Base-by-base conservation (phyloP, 1,140 invertebrate genomes). In the Gonatopus flavifemur region DNA sequence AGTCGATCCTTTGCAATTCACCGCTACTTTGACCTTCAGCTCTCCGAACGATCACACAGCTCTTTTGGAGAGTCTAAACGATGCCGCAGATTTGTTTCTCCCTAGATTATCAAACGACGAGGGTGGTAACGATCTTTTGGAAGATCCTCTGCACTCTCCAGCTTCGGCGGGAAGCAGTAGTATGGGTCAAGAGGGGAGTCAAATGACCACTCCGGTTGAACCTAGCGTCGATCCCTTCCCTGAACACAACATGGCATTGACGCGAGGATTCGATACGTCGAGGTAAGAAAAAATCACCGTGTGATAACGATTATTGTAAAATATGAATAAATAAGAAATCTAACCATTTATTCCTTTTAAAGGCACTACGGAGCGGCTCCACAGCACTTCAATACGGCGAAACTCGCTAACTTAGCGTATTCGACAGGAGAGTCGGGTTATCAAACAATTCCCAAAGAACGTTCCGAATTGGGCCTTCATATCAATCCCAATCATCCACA, bases 1-100 rank as follows among this genome's bases (percentile, higher is more conserved):
- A 0, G 86, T 88, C 4, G 89, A 91, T 70, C 88, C 88, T 1
- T 77, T 90, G 12, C 88, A 90, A 64, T 90, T 91, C 62, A 89
- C 88, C 3, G 88, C 87, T 0, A 91, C 88, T 0, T 66, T 91
- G 16, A 90, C 88, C 32, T 89, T 91, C 61, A 87, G 86, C 33
- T 85, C 84, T 15, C 83, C 87, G 2, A 85, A 88, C 12, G 89
- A 91, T 72, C 86, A 88, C 59, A 74, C 72, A 1, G 83, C 84
- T 0, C 64, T 89, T 12, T 69, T 89, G 7, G 87, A 89, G 59
- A 86, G 84, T 46, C 71, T 89, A 0, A 83, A 82, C 21, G 87
- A 89, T 62, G 86, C 88, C 1, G 87, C 88, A 1, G 89, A 91
- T 60, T 77, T 91, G 15, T 86, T 91, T 57, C 70, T 93, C 8